These are phyloP conservation scores for Oncorhynchus keta DNA, from an alignment of 2,113 vertebrate species.

Conservation along the genomic window DNA sequence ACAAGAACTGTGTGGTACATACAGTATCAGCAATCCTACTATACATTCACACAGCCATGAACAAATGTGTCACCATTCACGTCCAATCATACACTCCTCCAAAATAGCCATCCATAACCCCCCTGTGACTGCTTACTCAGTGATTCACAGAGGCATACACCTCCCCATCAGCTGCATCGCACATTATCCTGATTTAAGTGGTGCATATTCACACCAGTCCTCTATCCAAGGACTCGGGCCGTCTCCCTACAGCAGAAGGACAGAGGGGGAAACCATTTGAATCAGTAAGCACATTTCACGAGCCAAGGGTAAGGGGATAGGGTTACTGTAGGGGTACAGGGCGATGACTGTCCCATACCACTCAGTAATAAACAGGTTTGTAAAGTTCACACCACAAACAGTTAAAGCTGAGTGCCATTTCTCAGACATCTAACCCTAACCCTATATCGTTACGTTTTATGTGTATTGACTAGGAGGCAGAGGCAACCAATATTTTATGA, in stretches of 20 bases:
- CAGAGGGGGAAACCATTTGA: conserved; percentile 48
- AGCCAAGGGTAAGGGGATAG: conserved; percentile 46
- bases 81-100: conserved; percentile 6
- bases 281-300: conserved; percentile 72
- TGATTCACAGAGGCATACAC: neutral
- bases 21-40: neutral
- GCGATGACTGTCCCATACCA: conserved; percentile 32
- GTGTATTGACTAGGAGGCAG: no score
- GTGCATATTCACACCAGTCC: neutral
- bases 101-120: conserved; percentile 13
- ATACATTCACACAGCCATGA: neutral
- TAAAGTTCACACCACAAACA: conserved; percentile 45
- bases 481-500: no score
- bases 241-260: conserved; percentile 47
- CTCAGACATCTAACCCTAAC: neutral
- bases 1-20: neutral
- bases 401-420: conserved; percentile 37
- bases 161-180: neutral
- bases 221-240: neutral
- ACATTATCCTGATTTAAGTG: conserved; percentile 24
- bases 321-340: conserved; percentile 59
- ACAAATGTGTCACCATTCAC: conserved; percentile 9
- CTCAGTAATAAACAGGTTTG: conserved; percentile 52
- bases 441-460: neutral
- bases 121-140: neutral